phyloP scores from a whole-genome alignment of 2,888 invertebrate genomes.

The Drosophila pegasa region DNA sequence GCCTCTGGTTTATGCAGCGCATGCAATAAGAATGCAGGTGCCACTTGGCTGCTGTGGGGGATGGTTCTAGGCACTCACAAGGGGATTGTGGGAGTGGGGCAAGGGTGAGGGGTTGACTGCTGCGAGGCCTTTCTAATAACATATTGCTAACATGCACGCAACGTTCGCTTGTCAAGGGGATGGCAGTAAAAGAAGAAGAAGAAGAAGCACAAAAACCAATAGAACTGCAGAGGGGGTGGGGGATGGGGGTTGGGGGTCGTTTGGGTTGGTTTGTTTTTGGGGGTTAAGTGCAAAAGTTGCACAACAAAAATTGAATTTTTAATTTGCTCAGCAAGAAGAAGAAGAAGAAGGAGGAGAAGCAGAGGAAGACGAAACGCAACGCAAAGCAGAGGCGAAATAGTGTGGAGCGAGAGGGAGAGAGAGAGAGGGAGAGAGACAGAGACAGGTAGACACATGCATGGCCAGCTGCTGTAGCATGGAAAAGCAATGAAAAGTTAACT shows the following conservation, averaged over 20 bases:
- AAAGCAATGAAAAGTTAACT: constrained; percentile 33
- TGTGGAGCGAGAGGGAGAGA: constrained; percentile 7
- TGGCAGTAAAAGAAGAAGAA: constrained; percentile 1
- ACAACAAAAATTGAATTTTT: constrained; percentile 68
- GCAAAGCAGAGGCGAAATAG: constrained; percentile 19
- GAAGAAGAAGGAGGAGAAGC: neutral
- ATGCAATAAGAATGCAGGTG: neutral
- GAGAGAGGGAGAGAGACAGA: neutral
- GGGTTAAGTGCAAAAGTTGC: constrained; percentile 60
- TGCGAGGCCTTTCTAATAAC: constrained; percentile 43
- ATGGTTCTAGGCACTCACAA: neutral
- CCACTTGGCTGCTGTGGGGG: constrained; percentile 2
- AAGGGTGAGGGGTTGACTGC: neutral
- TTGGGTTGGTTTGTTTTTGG: neutral
- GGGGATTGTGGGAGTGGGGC: neutral
- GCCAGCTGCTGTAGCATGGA: neutral
- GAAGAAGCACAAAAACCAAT: constrained; percentile 21
- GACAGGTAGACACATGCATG: constrained; percentile 6
- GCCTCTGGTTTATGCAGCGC: constrained; percentile 6
- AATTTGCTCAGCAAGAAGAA: constrained; percentile 47
- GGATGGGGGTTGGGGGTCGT: neutral
- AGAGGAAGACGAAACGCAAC: constrained; percentile 15
- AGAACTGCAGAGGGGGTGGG: constrained; percentile 1
- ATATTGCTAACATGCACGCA: constrained; percentile 62
- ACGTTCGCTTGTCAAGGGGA: constrained; percentile 14